A percentile compares a stretch with the other conserved stretches of the same genome.
Evolutionary conservation across 2,797 vertebrate genomes (phyloP).

Genomic region (Microctenopoma steveboyesi): DNA sequence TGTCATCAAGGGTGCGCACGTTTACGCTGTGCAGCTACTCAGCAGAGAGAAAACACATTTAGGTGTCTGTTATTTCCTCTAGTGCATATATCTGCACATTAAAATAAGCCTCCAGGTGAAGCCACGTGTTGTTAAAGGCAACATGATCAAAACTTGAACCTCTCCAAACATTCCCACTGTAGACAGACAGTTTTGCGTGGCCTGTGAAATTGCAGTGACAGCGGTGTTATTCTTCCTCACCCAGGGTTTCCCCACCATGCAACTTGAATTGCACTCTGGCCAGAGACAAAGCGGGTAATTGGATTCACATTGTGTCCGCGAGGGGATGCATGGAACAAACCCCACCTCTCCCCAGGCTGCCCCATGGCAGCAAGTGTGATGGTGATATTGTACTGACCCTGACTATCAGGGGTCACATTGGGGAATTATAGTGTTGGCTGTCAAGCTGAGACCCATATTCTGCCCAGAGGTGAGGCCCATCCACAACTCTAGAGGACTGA

Average conservation of each 20-base stretch:
- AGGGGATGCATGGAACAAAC: conserved; percentile 45
- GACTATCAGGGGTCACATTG: conserved; percentile 70
- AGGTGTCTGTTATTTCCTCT: background rate
- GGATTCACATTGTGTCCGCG: conserved; percentile 67
- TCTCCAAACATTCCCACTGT: background rate
- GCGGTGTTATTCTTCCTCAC: conserved; percentile 47
- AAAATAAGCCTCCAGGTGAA: background rate
- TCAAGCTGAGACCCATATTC: conserved; percentile 73
- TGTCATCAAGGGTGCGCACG: background rate
- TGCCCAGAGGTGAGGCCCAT: conserved; percentile 67
- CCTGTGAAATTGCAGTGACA: conserved; percentile 51
- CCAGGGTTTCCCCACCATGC: conserved; percentile 44
- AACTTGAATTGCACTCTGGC: conserved; percentile 54
- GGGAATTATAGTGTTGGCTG: conserved; percentile 73
- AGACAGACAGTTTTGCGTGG: conserved; percentile 9
- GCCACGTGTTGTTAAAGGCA: background rate
- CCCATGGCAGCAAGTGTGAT: conserved; percentile 63
- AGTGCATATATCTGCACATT: too few relatives aligned
- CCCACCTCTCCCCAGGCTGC: conserved; percentile 55
- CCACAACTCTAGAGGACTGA: conserved; percentile 46
- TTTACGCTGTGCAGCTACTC: background rate
- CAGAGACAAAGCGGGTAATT: conserved; percentile 69
- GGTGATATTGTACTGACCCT: conserved; percentile 75
- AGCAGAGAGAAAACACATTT: background rate
- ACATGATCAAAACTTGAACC: background rate